These are phyloP conservation scores for Tanytarsus gracilentus DNA, from an alignment of 2,888 invertebrate species.

Conservation along the genomic window DNA sequence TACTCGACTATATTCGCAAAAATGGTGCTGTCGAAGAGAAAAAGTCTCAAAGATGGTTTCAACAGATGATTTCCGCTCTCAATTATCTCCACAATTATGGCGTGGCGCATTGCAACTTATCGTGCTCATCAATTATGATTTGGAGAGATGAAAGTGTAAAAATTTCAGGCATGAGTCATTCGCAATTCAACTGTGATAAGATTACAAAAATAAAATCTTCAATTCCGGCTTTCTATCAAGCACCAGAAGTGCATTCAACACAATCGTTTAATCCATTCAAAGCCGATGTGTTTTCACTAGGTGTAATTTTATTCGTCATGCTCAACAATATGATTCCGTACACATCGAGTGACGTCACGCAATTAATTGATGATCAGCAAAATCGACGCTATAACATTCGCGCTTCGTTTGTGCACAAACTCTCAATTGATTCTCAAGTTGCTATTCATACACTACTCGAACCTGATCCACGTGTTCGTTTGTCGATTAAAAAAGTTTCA, in stretches of 20 bases:
- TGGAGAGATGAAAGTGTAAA: not conserved
- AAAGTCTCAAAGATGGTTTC: not conserved
- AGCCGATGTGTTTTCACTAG: not conserved
- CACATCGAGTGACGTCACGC: not conserved
- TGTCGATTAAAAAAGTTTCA: not conserved
- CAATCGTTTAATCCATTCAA: not conserved
- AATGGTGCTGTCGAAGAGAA: not conserved
- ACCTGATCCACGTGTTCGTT: not conserved
- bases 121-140: not conserved
- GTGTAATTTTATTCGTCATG: not conserved
- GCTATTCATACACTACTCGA: not conserved
- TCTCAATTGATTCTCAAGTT: not conserved
- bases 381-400: not conserved
- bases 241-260: not conserved
- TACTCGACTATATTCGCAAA: not conserved
- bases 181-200: too few relatives aligned
- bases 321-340: not conserved
- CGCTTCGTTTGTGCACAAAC: not conserved
- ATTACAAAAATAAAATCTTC: not conserved
- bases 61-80: not conserved
- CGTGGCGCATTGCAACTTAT: not conserved
- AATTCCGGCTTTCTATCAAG: not conserved
- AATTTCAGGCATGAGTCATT: too few relatives aligned
- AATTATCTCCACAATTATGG: not conserved
- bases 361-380: not conserved